A percentile compares a stretch with the other conserved stretches of the same genome.
Evolutionary conservation across 1,140 invertebrate genomes (phyloP).

Genomic region (Drosophila arizonae): DNA sequence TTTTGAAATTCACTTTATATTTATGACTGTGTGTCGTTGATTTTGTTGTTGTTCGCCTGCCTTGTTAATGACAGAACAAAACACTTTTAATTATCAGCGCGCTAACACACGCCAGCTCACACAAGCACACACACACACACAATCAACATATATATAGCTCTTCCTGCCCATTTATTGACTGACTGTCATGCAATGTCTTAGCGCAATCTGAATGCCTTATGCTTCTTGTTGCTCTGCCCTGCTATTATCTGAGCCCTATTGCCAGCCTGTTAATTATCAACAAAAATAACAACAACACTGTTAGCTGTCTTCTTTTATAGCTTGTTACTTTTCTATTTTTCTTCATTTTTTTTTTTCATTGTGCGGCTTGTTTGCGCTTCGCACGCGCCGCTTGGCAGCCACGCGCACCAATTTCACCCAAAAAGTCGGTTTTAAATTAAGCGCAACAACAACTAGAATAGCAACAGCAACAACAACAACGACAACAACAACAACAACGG

Average conservation of each 20-base stretch:
- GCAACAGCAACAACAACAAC: constrained; percentile 25
- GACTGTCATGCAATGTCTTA: constrained; percentile 51
- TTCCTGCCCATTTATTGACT: constrained; percentile 33
- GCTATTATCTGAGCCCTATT: constrained; percentile 57
- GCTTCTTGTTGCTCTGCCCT: constrained; percentile 6
- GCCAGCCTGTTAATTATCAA: constrained; percentile 75
- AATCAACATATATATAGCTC: not conserved
- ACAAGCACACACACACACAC: constrained; percentile 7
- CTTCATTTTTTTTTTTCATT: constrained; percentile 20
- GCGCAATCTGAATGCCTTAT: constrained; percentile 9
- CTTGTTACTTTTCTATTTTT: constrained; percentile 1
- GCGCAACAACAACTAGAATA: constrained; percentile 44
- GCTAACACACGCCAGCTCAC: constrained; percentile 14
- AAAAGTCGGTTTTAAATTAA: constrained; percentile 72
- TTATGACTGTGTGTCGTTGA: constrained; percentile 8
- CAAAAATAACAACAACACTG: constrained; percentile 35
- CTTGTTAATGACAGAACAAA: constrained; percentile 59
- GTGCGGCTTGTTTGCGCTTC: constrained; percentile 54
- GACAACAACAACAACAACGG: constrained; percentile 10
- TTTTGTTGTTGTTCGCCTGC: constrained; percentile 11
- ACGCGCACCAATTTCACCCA: constrained; percentile 71
- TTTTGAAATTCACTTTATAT: constrained; percentile 14
- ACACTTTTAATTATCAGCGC: constrained; percentile 68
- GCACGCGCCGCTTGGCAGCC: constrained; percentile 75
- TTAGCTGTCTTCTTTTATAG: constrained; percentile 40